Percentiles rank a stretch among this genome's conserved stretches.
phyloP scores from a whole-genome alignment of 2,888 invertebrate genomes.

The Torymus auratus region DNA sequence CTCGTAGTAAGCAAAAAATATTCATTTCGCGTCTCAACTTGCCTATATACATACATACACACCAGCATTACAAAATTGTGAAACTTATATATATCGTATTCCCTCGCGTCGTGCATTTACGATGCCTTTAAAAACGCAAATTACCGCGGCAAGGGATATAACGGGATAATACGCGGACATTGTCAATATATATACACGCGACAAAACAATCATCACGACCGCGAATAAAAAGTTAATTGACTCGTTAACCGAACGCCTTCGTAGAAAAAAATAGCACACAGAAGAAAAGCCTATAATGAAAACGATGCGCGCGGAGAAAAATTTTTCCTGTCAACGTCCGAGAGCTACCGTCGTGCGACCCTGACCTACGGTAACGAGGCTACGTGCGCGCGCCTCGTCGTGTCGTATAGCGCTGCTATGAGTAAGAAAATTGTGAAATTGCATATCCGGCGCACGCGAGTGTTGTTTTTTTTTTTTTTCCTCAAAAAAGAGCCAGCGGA shows the following conservation, averaged over 20 bases:
- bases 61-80: too few relatives aligned
- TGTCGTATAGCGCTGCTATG: not conserved
- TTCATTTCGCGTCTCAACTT: too few relatives aligned
- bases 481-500: conserved; percentile 41
- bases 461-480: not conserved
- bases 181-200: too few relatives aligned
- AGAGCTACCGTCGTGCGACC: conserved; percentile 30
- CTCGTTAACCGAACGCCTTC: conserved; percentile 4
- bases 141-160: too few relatives aligned
- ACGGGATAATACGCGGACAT: too few relatives aligned
- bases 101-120: too few relatives aligned
- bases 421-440: conserved; percentile 55
- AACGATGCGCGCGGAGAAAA: conserved; percentile 25
- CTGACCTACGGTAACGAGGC: conserved; percentile 58
- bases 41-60: too few relatives aligned
- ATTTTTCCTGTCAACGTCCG: conserved; percentile 48
- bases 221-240: conserved; percentile 1
- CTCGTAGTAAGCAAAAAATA: too few relatives aligned
- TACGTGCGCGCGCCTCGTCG: conserved; percentile 22
- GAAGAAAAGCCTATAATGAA: conserved; percentile 23
- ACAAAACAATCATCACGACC: too few relatives aligned
- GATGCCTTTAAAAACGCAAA: too few relatives aligned
- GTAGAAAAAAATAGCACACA: conserved; percentile 3
- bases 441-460: conserved; percentile 27
- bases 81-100: too few relatives aligned